phyloP scores from a whole-genome alignment of 1,140 invertebrate species.

The Anastrepha obliqua region DNA sequence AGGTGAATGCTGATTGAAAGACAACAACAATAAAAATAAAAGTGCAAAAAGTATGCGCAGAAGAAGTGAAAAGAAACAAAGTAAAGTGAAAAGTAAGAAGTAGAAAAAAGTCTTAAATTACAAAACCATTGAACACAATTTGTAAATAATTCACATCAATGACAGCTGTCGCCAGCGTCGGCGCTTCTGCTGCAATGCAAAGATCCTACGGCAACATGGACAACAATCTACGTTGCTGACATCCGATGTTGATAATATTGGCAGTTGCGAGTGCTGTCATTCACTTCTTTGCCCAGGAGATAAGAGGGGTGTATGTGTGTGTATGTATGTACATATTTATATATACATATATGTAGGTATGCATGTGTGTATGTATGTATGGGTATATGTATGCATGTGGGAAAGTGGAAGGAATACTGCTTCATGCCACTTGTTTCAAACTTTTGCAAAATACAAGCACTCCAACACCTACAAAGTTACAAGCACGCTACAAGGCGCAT shows the following conservation, averaged over 20 bases:
- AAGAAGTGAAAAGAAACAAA: neutral
- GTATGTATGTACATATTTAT: neutral
- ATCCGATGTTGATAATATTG: conserved; percentile 50
- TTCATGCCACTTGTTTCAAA: too few species aligned
- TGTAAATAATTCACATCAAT: conserved; percentile 52
- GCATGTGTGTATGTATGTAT: neutral
- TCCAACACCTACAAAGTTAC: too few species aligned
- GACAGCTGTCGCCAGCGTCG: conserved; percentile 42
- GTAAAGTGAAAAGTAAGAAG: neutral
- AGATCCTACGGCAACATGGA: conserved; percentile 25
- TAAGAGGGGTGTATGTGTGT: too few species aligned
- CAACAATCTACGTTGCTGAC: conserved; percentile 9
- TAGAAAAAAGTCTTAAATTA: conserved; percentile 23
- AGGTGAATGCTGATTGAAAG: conserved; percentile 14
- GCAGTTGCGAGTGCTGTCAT: conserved; percentile 23
- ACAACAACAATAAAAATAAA: conserved; percentile 26
- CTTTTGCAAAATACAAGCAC: too few species aligned
- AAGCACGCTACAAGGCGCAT: too few species aligned
- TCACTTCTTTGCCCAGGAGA: neutral
- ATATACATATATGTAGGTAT: neutral
- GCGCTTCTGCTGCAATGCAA: conserved; percentile 10
- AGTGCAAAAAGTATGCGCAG: too few species aligned
- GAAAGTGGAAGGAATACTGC: too few species aligned
- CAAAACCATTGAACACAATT: conserved; percentile 50
- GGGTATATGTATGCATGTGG: neutral